These are phyloP conservation scores for Ciconia maguari DNA, from an alignment of 2,113 vertebrate species.

Conservation along the genomic window DNA sequence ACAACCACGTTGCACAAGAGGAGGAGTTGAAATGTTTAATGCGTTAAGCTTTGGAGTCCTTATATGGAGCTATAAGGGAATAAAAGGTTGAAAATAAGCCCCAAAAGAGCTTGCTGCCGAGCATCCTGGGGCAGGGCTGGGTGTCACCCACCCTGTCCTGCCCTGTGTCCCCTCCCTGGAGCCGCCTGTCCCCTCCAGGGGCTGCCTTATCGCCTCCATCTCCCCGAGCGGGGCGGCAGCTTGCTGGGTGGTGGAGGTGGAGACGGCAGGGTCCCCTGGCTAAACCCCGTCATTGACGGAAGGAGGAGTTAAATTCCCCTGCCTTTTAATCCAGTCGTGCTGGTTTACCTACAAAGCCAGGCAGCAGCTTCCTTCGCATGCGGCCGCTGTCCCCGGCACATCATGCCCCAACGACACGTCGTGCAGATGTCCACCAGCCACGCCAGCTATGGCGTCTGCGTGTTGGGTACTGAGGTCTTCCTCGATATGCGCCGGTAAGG, in stretches of 20 bases:
- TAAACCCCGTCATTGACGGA: constrained; percentile 47
- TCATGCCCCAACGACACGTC: constrained; percentile 39
- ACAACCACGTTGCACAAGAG: background rate
- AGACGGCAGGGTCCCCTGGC: constrained; percentile 16
- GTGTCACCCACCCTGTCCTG: background rate
- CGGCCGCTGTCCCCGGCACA: background rate
- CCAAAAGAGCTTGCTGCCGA: rapidly evolving
- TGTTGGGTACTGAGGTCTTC: constrained; percentile 47
- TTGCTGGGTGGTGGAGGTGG: constrained; percentile 61
- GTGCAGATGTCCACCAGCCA: constrained; percentile 59
- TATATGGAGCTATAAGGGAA: background rate
- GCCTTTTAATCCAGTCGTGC: constrained; percentile 57
- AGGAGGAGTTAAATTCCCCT: constrained; percentile 34
- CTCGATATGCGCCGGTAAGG: constrained; percentile 64
- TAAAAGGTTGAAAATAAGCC: background rate
- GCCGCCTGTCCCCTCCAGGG: background rate
- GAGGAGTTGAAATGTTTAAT: background rate
- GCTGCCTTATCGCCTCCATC: background rate
- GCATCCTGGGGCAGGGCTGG: background rate
- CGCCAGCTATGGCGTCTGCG: constrained; percentile 40
- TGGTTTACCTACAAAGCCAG: constrained; percentile 35
- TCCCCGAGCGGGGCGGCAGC: background rate
- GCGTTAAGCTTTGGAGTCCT: background rate
- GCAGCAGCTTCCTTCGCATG: background rate
- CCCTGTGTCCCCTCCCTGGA: rapidly evolving